These are phyloP conservation scores for Aphidius colemani DNA, from an alignment of 2,888 invertebrate species.

Conservation along the genomic window DNA sequence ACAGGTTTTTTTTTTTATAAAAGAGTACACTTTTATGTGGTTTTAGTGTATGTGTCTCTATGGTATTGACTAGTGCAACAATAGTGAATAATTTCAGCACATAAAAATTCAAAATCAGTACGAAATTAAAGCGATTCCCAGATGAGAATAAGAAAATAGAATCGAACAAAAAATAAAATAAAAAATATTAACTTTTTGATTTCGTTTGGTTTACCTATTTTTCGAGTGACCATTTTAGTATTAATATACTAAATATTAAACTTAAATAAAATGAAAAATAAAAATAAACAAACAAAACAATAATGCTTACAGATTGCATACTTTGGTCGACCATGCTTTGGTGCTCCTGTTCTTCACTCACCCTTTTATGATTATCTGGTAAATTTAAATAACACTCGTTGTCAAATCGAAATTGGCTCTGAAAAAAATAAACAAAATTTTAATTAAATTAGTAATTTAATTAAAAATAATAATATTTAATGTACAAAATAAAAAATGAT, in stretches of 20 bases:
- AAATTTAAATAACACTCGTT: slow-evolving; percentile 98
- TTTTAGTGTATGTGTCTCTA: too few relatives aligned
- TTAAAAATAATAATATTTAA: not conserved
- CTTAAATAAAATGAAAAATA: slow-evolving; percentile 24
- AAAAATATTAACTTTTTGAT: too few relatives aligned
- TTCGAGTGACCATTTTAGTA: slow-evolving; percentile 42
- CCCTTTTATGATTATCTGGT: slow-evolving; percentile 98
- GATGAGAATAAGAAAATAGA: too few relatives aligned
- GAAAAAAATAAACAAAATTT: slow-evolving; percentile 56
- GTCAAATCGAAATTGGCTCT: slow-evolving; percentile 99
- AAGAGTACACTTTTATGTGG: too few relatives aligned
- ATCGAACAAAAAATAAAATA: too few relatives aligned
- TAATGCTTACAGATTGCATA: slow-evolving; percentile 74
- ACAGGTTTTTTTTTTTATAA: too few relatives aligned
- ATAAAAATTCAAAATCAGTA: too few relatives aligned
- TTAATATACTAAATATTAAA: slow-evolving; percentile 37
- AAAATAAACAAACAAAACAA: slow-evolving; percentile 35
- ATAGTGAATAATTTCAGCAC: too few relatives aligned
- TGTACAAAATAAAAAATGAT: slow-evolving; percentile 29
- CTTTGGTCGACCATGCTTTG: slow-evolving; percentile 63
- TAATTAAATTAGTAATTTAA: not conserved
- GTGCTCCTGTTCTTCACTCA: slow-evolving; percentile 71
- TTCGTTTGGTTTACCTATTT: too few relatives aligned
- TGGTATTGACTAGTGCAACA: too few relatives aligned
- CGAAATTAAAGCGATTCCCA: too few relatives aligned